These are phyloP conservation scores for Danio albolineatus DNA, from an alignment of 2,797 vertebrate genomes.

Conservation along the genomic window DNA sequence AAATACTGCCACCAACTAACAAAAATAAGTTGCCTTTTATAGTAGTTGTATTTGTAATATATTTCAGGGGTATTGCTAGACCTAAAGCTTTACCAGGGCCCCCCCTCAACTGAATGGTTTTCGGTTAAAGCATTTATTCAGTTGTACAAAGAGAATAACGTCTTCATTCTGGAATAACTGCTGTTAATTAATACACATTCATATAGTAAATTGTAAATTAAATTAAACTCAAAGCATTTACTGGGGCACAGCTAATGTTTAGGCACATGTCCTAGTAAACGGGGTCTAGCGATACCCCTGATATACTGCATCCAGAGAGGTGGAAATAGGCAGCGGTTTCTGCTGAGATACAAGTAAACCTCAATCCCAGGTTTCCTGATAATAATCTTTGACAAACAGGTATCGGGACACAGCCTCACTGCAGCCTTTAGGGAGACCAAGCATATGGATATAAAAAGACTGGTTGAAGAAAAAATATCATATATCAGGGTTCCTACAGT, in stretches of 20 bases:
- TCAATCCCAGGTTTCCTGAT: slow-evolving; percentile 71
- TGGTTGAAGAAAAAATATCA: slow-evolving; percentile 50
- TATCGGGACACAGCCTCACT: slow-evolving; percentile 65
- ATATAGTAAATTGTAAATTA: too few species aligned
- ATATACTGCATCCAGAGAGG: slow-evolving; percentile 70
- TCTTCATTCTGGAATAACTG: too few species aligned
- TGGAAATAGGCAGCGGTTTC: slow-evolving; percentile 68
- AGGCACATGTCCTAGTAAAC: too few species aligned
- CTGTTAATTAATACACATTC: too few species aligned
- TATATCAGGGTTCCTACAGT: not conserved
- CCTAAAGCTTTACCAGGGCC: too few species aligned
- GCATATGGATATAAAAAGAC: slow-evolving; percentile 50
- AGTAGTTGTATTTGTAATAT: slow-evolving; percentile 64
- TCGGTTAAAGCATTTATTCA: too few species aligned
- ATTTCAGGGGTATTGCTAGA: too few species aligned
- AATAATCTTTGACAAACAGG: slow-evolving; percentile 73
- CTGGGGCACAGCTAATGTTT: too few species aligned
- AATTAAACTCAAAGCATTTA: too few species aligned
- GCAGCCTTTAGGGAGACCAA: slow-evolving; percentile 50
- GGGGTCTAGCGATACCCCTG: too few species aligned
- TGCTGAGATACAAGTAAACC: slow-evolving; percentile 67
- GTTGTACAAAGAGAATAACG: too few species aligned
- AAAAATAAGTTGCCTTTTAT: slow-evolving; percentile 52
- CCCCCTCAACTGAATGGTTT: too few species aligned
- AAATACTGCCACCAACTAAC: not conserved